Percentiles rank a stretch among this genome's conserved stretches.
Evolutionary conservation across 2,888 invertebrate species (phyloP).

Genomic region (Cordilura impudica): DNA sequence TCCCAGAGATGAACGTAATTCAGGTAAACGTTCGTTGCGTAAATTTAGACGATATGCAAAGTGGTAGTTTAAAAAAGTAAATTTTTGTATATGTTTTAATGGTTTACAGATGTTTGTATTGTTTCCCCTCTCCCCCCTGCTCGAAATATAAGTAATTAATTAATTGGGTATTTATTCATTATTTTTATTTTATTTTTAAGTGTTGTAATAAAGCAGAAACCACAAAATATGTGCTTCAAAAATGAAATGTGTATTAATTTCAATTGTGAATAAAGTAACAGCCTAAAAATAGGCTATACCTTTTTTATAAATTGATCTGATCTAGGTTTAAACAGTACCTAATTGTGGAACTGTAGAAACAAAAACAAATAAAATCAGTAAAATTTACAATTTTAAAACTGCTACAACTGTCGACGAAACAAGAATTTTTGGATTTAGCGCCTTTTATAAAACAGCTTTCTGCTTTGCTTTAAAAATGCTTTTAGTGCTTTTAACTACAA

Average conservation of each 20-base stretch:
- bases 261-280: background rate
- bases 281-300: conserved; percentile 27
- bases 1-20: background rate
- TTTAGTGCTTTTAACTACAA: too few species aligned
- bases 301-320: background rate
- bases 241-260: conserved; percentile 1
- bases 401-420: too few species aligned
- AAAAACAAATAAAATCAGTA: too few species aligned
- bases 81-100: background rate
- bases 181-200: conserved; percentile 6
- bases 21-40: conserved; percentile 52
- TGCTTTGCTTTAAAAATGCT: too few species aligned
- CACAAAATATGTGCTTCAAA: conserved; percentile 27
- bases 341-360: too few species aligned
- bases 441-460: too few species aligned
- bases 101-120: conserved; percentile 21
- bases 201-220: conserved; percentile 38
- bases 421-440: too few species aligned
- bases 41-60: conserved; percentile 62
- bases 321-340: background rate
- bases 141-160: background rate
- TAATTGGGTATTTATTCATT: background rate
- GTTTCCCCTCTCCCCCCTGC: background rate
- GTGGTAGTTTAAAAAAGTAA: conserved; percentile 36
- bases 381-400: too few species aligned